Conservation (phyloP, 2,888 invertebrate genomes). For the Phorcus lineatus region DNA sequence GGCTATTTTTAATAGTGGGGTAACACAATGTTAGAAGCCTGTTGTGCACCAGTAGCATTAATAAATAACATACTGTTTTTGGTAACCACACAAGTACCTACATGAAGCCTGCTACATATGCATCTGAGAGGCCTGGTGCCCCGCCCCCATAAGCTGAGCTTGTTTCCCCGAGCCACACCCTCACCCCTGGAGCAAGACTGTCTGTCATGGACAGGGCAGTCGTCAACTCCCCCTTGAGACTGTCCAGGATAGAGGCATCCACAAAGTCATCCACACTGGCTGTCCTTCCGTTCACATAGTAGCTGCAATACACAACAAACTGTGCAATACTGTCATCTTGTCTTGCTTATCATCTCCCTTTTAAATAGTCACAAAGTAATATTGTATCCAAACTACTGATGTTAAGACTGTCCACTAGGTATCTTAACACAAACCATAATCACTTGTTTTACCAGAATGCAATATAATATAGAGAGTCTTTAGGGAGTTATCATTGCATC, state of each 20-base stretch:
- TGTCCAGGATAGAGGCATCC: conserved; percentile 81
- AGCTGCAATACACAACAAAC: conserved; percentile 41
- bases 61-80: neutral
- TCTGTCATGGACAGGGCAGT: conserved; percentile 58
- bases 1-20: too few species aligned
- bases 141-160: conserved; percentile 87
- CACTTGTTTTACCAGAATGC: neutral
- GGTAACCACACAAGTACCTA: conserved; percentile 39
- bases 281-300: conserved; percentile 80
- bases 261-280: conserved; percentile 82
- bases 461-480: neutral
- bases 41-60: too few species aligned
- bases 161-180: conserved; percentile 80
- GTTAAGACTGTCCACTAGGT: too few species aligned
- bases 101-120: conserved; percentile 83
- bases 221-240: conserved; percentile 75
- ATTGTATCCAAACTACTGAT: too few species aligned
- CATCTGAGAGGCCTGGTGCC: conserved; percentile 82
- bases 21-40: too few species aligned
- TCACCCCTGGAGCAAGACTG: neutral
- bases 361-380: too few species aligned
- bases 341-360: too few species aligned
- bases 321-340: too few species aligned
- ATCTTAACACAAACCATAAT: neutral
- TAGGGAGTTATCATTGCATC: neutral